Base-by-base conservation (phyloP, 2,797 vertebrate species). In the Sebastes paucispinis region DNA sequence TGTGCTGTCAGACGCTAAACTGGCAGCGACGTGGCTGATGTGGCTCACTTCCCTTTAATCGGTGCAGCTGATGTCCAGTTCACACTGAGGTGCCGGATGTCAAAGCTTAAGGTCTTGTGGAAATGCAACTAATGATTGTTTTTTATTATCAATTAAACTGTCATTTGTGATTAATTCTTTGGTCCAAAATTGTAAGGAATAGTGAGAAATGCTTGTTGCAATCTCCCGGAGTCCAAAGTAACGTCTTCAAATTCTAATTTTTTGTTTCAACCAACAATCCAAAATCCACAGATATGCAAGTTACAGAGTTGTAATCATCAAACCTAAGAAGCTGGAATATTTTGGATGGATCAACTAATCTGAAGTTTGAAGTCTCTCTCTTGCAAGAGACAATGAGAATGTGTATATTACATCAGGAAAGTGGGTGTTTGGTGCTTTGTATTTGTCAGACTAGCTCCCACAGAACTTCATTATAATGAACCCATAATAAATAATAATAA, bases 21-120 rank as follows among this genome's bases (percentile, higher is more conserved):
- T 12, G 65, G 69, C 55, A 77, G 82, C 8, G 65, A 86, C 70
- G 55, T 85, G 87, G 85, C 89, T 89, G 78, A 64, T 43, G 73
- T 34, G 79, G 58, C 52, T 54, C n/a, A 13, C 43, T 34, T 27
- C 54, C 4, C 2, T 52, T 54, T 34, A 34, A 22, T 27, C 14
- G 54, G 18, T 29, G 4, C 39, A 54, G 22, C n/a, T 29, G 24
- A 58, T 52, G 27, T 13, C 34, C 27, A 24, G 31, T 20, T 73
- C 59, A 55, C 25, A 62, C 63, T 2, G 12, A 31, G 7, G 6
- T 52, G 36, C 13, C 10, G 27, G 6, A 4, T 6, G n/a, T 57
- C 70, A 14, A 25, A 18, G 24, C 18, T 65, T 22, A 12, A n/a
- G 3, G 3, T 11, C 16, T 16, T 32, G 29, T 24, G 20, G 64